Conservation (phyloP, 2,888 invertebrate species). For the Bombyx huttoni region DNA sequence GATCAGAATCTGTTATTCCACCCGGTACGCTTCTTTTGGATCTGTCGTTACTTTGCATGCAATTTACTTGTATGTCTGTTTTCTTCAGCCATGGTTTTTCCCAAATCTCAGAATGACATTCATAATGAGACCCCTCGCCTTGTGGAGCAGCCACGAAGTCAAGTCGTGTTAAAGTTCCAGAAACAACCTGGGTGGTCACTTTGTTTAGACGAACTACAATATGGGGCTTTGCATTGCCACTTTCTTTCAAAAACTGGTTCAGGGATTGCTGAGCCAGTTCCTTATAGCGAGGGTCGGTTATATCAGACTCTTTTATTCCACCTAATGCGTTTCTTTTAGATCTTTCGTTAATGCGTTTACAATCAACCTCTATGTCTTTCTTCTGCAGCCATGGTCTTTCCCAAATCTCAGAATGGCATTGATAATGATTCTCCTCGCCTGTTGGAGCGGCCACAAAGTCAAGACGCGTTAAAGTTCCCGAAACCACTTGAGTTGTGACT, state of each 20-base stretch:
- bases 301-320: conserved; percentile 8
- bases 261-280: conserved; percentile 17
- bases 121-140: conserved; percentile 10
- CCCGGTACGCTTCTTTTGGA: conserved; percentile 10
- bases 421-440: conserved; percentile 8
- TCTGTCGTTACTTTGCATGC: conserved; percentile 7
- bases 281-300: conserved; percentile 13
- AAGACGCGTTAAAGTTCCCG: conserved; percentile 63
- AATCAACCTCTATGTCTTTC: conserved; percentile 17
- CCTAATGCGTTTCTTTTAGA: conserved; percentile 7
- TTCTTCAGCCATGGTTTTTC: conserved; percentile 67
- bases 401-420: conserved; percentile 15
- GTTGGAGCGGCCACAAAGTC: conserved; percentile 64
- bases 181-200: conserved; percentile 50
- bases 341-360: conserved; percentile 11
- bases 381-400: conserved; percentile 14
- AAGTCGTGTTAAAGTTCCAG: conserved; percentile 59
- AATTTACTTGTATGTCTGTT: conserved; percentile 26
- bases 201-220: conserved; percentile 29
- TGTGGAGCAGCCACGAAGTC: conserved; percentile 11
- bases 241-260: conserved; percentile 11
- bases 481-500: conserved; percentile 51
- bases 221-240: conserved; percentile 7
- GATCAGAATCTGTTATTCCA: conserved; percentile 13
- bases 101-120: conserved; percentile 67